Evolutionary conservation across 1,140 invertebrate genomes (phyloP), one percentile per base, ranked within the genome.

Genomic region (Ceratitis capitata): DNA sequence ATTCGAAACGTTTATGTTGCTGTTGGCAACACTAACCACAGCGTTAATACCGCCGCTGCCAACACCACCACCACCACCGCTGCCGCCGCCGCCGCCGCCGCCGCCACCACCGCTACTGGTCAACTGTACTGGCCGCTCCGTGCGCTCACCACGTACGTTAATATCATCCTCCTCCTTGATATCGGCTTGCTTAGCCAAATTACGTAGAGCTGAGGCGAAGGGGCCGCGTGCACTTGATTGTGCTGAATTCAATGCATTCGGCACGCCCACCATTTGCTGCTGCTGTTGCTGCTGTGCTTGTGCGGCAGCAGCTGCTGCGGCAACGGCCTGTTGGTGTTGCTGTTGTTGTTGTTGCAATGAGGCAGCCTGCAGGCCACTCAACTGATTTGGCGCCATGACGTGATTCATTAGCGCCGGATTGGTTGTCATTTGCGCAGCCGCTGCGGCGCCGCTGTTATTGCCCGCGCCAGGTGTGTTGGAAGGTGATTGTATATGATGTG

Each of bases 141-240:
- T 84, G 32, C 90, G 85, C 39, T 89, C 89, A 0, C 89, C 89
- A 0, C 90, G 78, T 23, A 84, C 83, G 19, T 69, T 74, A 19
- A 82, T 86, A 12, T 88, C 88, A n/a, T 92, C 91, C 53, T 92
- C 91, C 69, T 92, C 91, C 69, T 92, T 92, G 74, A 88, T 91
- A 61, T 95, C 95, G 42, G 95, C 95, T 89, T 97, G 96, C 91
- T 97, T 96, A 78, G 96, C 96, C 85, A 97, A 92, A 89, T 96
- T 96, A 84, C 96, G 93, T 83, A 97, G 92, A 6, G 96, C 96
- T 5, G 96, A 96, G 32, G 96, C 96, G 92, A 97, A 97, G 39
- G 95, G 90, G 23, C 89, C 89, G 0, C 91, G 87, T 47, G 87
- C 89, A 87, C 91, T 93, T 85, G 92, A 91, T 84, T 93, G 92